These are phyloP conservation scores for Heliconius aoede DNA, from an alignment of 2,888 invertebrate species.

Conservation along the genomic window DNA sequence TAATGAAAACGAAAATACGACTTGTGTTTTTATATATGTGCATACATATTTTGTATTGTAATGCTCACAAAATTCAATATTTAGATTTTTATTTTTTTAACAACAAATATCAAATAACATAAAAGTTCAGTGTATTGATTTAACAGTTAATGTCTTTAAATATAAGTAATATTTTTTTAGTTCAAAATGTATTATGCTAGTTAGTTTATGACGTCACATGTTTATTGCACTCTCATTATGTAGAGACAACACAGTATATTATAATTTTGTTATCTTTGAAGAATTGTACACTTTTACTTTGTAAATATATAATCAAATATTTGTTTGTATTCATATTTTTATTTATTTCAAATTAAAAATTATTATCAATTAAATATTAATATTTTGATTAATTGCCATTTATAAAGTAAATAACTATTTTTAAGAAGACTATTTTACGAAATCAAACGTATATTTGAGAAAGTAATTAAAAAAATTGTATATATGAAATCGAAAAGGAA, in stretches of 20 bases:
- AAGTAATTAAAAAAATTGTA: background rate
- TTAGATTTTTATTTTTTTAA: too few species aligned
- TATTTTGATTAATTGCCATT: conserved; percentile 17
- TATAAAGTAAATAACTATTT: background rate
- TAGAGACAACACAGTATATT: background rate
- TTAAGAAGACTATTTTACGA: background rate
- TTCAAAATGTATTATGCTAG: background rate
- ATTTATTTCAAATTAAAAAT: background rate
- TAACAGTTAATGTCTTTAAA: background rate
- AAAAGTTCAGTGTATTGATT: background rate
- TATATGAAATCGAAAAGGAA: background rate
- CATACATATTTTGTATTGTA: background rate
- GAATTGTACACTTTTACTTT: background rate
- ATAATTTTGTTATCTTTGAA: conserved; percentile 1
- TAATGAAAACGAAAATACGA: too few species aligned
- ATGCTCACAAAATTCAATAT: background rate
- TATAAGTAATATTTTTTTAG: background rate
- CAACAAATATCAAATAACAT: background rate
- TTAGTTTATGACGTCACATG: background rate
- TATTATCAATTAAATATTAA: background rate
- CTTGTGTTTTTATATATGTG: too few species aligned
- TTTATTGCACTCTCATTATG: background rate
- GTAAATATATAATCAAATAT: background rate
- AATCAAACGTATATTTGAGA: background rate
- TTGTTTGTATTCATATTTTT: background rate